Evolutionary conservation across 2,797 vertebrate species (phyloP).

Genomic region (Gadopsis marmoratus): DNA sequence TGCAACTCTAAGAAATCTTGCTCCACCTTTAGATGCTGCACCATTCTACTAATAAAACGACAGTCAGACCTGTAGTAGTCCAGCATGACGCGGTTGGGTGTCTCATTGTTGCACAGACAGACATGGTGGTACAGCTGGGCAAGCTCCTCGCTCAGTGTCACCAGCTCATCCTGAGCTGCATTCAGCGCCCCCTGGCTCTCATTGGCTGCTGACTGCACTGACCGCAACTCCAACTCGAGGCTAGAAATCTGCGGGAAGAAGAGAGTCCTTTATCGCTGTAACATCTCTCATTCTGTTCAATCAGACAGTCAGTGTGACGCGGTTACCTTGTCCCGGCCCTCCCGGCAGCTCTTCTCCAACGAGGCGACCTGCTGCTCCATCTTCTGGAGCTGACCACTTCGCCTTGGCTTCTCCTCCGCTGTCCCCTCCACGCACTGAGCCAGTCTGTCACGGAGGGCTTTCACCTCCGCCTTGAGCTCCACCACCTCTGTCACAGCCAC

Average conservation of each 20-base stretch:
- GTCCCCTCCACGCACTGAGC: slow-evolving; percentile 86
- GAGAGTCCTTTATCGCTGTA: neutral
- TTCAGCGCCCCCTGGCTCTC: slow-evolving; percentile 92
- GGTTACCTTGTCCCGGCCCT: slow-evolving; percentile 88
- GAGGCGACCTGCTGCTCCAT: slow-evolving; percentile 88
- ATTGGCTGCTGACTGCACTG: slow-evolving; percentile 82
- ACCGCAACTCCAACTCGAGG: slow-evolving; percentile 90
- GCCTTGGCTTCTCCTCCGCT: slow-evolving; percentile 84
- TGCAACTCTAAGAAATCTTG: neutral
- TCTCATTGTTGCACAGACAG: slow-evolving; percentile 98
- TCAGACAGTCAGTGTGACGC: neutral
- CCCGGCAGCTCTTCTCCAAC: slow-evolving; percentile 89
- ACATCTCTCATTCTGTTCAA: neutral
- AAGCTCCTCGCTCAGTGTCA: slow-evolving; percentile 95
- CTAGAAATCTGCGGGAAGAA: slow-evolving; percentile 49
- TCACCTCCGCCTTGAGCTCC: slow-evolving; percentile 94
- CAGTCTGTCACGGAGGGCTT: slow-evolving; percentile 90
- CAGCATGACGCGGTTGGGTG: slow-evolving; percentile 96
- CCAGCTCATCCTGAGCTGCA: slow-evolving; percentile 94
- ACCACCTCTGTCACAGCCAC: slow-evolving; percentile 96
- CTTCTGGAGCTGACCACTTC: slow-evolving; percentile 84
- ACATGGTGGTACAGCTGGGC: slow-evolving; percentile 98
- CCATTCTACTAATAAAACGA: neutral
- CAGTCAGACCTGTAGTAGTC: slow-evolving; percentile 90
- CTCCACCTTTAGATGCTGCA: neutral